Evolutionary conservation across 2,113 vertebrate species (phyloP).

Genomic region (Pampusana beccarii): DNA sequence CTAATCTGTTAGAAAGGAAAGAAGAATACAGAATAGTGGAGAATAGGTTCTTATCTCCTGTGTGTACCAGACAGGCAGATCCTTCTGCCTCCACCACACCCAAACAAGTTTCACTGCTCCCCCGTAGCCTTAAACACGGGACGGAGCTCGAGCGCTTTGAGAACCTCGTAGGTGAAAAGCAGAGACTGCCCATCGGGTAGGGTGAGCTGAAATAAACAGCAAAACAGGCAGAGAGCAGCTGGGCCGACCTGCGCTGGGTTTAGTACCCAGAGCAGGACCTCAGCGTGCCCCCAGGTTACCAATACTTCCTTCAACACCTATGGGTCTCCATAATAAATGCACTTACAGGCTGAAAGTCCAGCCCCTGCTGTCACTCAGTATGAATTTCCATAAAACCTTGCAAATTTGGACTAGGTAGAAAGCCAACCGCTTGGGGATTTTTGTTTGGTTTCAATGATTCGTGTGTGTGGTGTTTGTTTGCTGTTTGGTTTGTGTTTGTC

Average conservation of each 20-base stretch:
- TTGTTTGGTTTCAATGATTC: no score
- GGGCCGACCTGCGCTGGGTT: not conserved
- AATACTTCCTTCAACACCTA: accelerated
- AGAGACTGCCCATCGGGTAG: not conserved
- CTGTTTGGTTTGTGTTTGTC: not conserved
- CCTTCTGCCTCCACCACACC: not conserved
- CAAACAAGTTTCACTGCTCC: not conserved
- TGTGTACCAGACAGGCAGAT: not conserved
- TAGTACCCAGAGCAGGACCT: not conserved
- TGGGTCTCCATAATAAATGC: not conserved
- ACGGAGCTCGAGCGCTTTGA: not conserved
- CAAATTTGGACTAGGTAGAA: not conserved
- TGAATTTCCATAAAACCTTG: not conserved
- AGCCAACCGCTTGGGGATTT: not conserved
- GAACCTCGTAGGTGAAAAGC: not conserved
- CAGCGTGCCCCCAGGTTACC: not conserved
- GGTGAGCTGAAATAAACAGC: not conserved
- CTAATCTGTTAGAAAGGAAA: conserved; percentile 35
- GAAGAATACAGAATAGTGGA: not conserved
- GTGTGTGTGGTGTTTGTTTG: no score
- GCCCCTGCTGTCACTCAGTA: not conserved
- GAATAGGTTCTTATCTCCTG: not conserved
- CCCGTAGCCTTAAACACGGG: accelerated
- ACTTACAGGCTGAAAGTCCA: not conserved
- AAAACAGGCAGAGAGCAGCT: not conserved